Evolutionary conservation across 2,113 vertebrate genomes (phyloP), one percentile per base, ranked within the genome.

Genomic region (Geothlypis trichas): DNA sequence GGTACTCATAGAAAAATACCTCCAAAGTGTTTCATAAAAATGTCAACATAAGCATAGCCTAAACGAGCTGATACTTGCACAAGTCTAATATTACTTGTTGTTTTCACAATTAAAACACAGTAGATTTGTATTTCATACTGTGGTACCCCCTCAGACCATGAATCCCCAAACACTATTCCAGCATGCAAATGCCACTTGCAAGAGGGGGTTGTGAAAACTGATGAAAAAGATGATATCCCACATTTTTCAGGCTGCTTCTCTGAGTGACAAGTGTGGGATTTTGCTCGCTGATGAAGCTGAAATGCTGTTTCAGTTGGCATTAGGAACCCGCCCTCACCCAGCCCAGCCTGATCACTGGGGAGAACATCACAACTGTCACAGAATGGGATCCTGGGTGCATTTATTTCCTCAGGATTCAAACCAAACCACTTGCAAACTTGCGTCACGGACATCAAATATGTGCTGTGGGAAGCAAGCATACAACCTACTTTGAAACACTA

Each of bases 1-100:
- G 74, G 41, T 76, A 44, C 85, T 96, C 91, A 95, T 26, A 90
- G 96, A 96, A 95, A 96, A 69, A 87, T n/a, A 52, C n/a, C 73
- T 90, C 63, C 57, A 13, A 92, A 87, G 54, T 66, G 27, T 47
- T 96, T 93, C 82, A 89, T 84, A 86, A 96, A 95, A 92, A 90
- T 21, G 39, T 81, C 87, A 95, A 73, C 54, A 85, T 17, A 93
- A 90, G 33, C 44, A 87, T 12, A 84, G 89, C 59, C 74, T 80
- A 89, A 92, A 26, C 31, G 31, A 30, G 39, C 51, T 94, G 46
- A 74, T 87, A 83, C 41, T 75, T 61, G 33, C 49, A 39, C 52
- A 92, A 46, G 8, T 52, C 51, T 52, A 44, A 63, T 1, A 14
- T 7, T 37, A 55, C 41, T 88, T 82, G 71, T 42, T 92, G 66